Conservation (phyloP, 2,888 invertebrate genomes). For the Peribatodes rhomboidaria region DNA sequence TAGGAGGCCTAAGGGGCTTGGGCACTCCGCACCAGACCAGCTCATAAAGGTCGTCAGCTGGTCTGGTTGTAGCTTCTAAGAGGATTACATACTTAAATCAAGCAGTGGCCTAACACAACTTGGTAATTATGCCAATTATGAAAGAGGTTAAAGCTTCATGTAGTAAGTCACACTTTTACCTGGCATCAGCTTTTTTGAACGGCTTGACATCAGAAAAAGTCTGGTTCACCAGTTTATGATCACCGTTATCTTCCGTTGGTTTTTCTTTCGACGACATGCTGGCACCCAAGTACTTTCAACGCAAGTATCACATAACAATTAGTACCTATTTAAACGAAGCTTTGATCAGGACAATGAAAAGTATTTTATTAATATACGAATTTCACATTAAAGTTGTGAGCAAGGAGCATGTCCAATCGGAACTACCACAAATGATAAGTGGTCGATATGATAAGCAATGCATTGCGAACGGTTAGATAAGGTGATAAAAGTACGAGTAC, state of each 20-base stretch:
- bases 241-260: neutral
- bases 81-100: too few relatives aligned
- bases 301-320: neutral
- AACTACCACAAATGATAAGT: conserved; percentile 18
- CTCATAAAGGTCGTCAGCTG: too few relatives aligned
- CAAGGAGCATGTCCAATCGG: neutral
- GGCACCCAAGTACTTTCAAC: neutral
- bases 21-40: too few relatives aligned
- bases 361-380: neutral
- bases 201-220: conserved; percentile 27
- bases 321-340: neutral
- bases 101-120: too few relatives aligned
- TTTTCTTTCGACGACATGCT: too few relatives aligned
- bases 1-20: too few relatives aligned
- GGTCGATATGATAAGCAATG: conserved; percentile 40
- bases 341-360: neutral
- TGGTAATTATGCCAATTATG: too few relatives aligned
- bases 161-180: conserved; percentile 4
- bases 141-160: neutral
- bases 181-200: conserved; percentile 11
- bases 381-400: conserved; percentile 11
- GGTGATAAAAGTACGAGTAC: conserved; percentile 11
- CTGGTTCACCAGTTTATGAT: neutral
- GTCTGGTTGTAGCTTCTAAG: too few relatives aligned
- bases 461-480: conserved; percentile 25